Evolutionary conservation across 1,140 invertebrate genomes (phyloP).

Genomic region (Drosophila varians): DNA sequence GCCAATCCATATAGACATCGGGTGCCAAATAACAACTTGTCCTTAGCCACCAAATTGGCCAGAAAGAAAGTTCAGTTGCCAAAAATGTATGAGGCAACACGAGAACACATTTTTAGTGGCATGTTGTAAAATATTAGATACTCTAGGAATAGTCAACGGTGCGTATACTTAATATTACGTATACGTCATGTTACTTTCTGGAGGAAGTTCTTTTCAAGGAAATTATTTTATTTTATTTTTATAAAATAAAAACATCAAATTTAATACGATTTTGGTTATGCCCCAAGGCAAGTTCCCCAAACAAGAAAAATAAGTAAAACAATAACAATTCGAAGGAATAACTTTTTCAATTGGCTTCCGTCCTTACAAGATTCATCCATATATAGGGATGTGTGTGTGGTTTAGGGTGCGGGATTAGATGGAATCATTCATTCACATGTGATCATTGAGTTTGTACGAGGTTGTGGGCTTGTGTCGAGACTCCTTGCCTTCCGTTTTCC

Average conservation of each 20-base stretch:
- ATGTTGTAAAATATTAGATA: constrained; percentile 15
- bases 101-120: neutral
- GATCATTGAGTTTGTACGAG: constrained; percentile 42
- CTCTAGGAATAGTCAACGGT: constrained; percentile 4
- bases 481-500: neutral
- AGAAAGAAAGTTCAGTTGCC: constrained; percentile 37
- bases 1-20: constrained; percentile 19
- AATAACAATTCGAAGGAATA: constrained; percentile 50
- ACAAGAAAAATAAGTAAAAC: constrained; percentile 43
- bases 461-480: constrained; percentile 2
- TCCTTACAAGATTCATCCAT: constrained; percentile 39
- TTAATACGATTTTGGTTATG: neutral
- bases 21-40: constrained; percentile 49
- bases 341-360: constrained; percentile 73
- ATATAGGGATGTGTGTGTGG: neutral
- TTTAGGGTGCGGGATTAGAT: constrained; percentile 36
- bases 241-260: constrained; percentile 2
- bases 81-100: constrained; percentile 18
- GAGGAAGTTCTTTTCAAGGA: no score
- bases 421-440: constrained; percentile 66
- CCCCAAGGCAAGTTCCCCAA: neutral
- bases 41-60: constrained; percentile 45
- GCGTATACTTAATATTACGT: neutral
- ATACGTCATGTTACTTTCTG: no score
- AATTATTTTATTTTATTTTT: neutral